These are phyloP conservation scores for Drosophila pseudoananassae DNA, from an alignment of 1,140 invertebrate genomes.

Conservation along the genomic window DNA sequence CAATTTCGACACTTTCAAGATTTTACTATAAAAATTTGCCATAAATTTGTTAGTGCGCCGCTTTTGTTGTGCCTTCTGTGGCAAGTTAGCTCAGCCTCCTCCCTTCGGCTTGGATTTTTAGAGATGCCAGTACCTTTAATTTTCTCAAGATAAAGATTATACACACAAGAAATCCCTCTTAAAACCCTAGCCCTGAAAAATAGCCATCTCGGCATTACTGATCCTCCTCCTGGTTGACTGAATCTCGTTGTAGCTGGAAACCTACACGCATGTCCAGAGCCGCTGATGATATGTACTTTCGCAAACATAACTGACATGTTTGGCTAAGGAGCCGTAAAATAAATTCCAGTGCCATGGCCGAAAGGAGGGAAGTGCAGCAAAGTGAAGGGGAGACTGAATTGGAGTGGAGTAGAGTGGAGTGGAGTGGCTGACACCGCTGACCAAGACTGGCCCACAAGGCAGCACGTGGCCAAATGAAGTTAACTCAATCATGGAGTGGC, in stretches of 20 bases:
- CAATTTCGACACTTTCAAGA: conserved; percentile 79
- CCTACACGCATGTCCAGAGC: conserved; percentile 78
- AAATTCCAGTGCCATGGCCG: conserved; percentile 50
- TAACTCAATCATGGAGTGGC: conserved; percentile 72
- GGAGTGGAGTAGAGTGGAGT: neutral
- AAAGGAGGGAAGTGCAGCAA: neutral
- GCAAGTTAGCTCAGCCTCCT: neutral
- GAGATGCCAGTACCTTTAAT: conserved; percentile 5
- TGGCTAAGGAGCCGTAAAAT: conserved; percentile 79
- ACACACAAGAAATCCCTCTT: too few species aligned
- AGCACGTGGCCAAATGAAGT: conserved; percentile 72
- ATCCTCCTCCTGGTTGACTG: conserved; percentile 22
- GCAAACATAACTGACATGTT: conserved; percentile 83
- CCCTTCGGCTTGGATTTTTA: neutral
- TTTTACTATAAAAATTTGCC: conserved; percentile 79
- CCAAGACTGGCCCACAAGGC: conserved; percentile 47
- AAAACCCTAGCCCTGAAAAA: neutral
- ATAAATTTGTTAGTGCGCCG: conserved; percentile 71
- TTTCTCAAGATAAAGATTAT: too few species aligned
- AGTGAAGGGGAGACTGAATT: neutral
- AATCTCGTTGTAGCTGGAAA: conserved; percentile 44
- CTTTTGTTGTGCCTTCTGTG: conserved; percentile 35
- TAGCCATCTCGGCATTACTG: conserved; percentile 6
- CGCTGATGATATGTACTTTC: conserved; percentile 78
- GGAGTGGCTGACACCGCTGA: conserved; percentile 13